A percentile compares a stretch with the other conserved stretches of the same genome.
These are phyloP conservation scores for Scolanthus callimorphus DNA, from an alignment of 92 coral and sea anemone genomes.

Conservation along the genomic window DNA sequence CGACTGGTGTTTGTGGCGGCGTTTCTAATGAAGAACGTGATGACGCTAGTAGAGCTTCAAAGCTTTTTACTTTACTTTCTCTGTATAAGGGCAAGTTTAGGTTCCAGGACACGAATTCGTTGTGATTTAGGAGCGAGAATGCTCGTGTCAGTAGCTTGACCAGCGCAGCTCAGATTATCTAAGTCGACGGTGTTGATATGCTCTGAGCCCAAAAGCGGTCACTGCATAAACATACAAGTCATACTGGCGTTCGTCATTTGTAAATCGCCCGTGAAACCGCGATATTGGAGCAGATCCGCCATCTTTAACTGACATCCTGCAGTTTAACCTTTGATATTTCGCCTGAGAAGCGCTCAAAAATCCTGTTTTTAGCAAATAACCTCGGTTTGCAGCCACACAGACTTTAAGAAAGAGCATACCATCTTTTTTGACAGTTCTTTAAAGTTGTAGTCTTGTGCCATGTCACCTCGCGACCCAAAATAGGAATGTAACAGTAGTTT, in stretches of 20 bases:
- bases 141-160: not conserved
- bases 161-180: not conserved
- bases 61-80: conserved; percentile 8
- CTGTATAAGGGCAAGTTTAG: not conserved
- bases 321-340: too few species aligned
- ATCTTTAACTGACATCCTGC: not conserved
- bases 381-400: too few species aligned
- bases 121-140: conserved; percentile 7
- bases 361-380: too few species aligned
- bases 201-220: not conserved
- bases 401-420: too few species aligned
- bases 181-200: conserved; percentile 13
- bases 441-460: too few species aligned
- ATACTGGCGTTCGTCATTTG: too few species aligned
- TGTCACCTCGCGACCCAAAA: too few species aligned
- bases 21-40: conserved; percentile 13
- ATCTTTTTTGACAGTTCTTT: too few species aligned
- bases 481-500: too few species aligned
- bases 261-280: not conserved
- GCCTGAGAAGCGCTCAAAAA: too few species aligned
- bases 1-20: conserved; percentile 18
- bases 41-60: not conserved
- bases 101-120: conserved; percentile 7
- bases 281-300: not conserved
- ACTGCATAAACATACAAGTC: not conserved